Evolutionary conservation across 2,797 vertebrate genomes (phyloP).

Genomic region (Myripristis murdjan): DNA sequence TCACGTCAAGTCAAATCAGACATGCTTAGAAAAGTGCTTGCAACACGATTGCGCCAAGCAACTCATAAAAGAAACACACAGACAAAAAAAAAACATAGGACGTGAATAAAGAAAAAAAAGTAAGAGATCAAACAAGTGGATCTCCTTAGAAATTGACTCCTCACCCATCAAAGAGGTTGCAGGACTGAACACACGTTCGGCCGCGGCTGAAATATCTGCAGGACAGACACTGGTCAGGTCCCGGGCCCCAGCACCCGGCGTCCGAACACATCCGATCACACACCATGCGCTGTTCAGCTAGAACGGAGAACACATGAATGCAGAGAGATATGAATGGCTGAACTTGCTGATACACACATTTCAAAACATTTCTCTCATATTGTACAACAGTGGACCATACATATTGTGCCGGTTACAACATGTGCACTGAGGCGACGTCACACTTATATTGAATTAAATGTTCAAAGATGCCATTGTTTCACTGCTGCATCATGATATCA

Average conservation of each 20-base stretch:
- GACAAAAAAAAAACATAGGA: neutral
- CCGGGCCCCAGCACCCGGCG: constrained; percentile 95
- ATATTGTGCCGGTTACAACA: too few relatives aligned
- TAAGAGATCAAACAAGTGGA: neutral
- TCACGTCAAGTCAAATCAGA: neutral
- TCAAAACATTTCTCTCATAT: too few relatives aligned
- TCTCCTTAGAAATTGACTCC: constrained; percentile 39
- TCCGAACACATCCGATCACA: constrained; percentile 94
- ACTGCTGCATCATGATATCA: too few relatives aligned
- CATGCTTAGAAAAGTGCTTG: too few relatives aligned
- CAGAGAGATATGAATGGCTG: neutral
- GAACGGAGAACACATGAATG: rapidly evolving
- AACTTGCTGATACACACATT: constrained; percentile 74
- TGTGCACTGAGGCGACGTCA: too few relatives aligned
- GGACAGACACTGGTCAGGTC: constrained; percentile 94
- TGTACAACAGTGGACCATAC: too few relatives aligned
- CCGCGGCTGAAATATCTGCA: constrained; percentile 93
- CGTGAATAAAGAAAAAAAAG: neutral
- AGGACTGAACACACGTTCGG: constrained; percentile 92
- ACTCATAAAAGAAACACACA: too few relatives aligned
- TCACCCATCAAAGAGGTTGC: constrained; percentile 94
- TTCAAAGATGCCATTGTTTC: too few relatives aligned
- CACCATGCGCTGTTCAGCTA: constrained; percentile 91
- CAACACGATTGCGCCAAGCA: too few relatives aligned
- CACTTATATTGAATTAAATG: too few relatives aligned